Conservation (phyloP, 1,140 invertebrate species). For the Caenorhabditis latens region DNA sequence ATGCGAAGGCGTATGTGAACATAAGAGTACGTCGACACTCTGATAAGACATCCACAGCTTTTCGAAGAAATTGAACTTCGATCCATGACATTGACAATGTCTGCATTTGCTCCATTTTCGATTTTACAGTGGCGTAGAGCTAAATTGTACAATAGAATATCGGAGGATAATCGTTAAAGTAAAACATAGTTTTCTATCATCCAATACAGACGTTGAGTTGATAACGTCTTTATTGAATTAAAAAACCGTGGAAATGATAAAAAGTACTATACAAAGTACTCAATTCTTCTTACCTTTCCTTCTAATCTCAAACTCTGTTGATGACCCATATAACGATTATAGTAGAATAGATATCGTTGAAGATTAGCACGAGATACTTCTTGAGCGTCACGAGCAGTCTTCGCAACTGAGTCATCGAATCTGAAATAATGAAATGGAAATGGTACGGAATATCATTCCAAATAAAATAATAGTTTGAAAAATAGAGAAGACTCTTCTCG, state of each 20-base stretch:
- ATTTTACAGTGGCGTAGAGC: conserved; percentile 83
- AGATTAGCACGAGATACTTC: conserved; percentile 87
- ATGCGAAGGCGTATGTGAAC: conserved; percentile 99
- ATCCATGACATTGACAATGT: conserved; percentile 99
- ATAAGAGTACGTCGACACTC: conserved; percentile 96
- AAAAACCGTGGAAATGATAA: too few relatives aligned
- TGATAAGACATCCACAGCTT: conserved; percentile 96
- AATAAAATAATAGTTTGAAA: too few relatives aligned
- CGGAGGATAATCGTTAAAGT: too few relatives aligned
- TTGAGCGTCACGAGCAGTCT: conserved; percentile 57
- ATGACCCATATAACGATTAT: conserved; percentile 99
- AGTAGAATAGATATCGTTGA: conserved; percentile 97
- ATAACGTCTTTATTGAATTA: too few relatives aligned
- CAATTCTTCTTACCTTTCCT: conserved; percentile 83
- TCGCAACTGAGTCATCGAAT: conserved; percentile 65
- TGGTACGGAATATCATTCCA: background rate
- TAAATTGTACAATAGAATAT: background rate
- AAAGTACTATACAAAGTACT: too few relatives aligned
- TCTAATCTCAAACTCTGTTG: conserved; percentile 98
- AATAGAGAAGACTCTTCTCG: too few relatives aligned
- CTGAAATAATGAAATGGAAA: background rate
- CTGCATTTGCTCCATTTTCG: conserved; percentile 98
- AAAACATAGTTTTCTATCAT: too few relatives aligned
- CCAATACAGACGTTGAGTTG: too few relatives aligned
- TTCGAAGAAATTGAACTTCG: conserved; percentile 95